Conservation (phyloP, 2,797 vertebrate genomes). For the Artibeus lituratus region DNA sequence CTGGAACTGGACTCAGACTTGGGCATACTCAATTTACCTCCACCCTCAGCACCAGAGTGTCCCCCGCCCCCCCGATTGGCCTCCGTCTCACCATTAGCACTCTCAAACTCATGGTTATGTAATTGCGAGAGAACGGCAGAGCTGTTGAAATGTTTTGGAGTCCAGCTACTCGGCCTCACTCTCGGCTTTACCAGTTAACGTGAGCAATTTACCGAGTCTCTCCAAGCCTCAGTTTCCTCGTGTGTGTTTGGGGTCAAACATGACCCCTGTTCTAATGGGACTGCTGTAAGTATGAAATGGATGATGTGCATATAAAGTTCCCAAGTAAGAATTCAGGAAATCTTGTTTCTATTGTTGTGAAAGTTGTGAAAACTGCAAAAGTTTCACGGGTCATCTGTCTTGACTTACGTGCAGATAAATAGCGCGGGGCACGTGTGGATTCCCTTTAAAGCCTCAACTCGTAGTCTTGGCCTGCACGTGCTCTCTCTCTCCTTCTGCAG, state of each 20-base stretch:
- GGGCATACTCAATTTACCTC: background rate
- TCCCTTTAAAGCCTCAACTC: background rate
- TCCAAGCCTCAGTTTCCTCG: background rate
- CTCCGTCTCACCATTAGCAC: background rate
- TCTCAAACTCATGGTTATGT: background rate
- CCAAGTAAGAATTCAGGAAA: background rate
- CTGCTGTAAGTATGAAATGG: background rate
- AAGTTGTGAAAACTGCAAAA: background rate
- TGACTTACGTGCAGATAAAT: background rate
- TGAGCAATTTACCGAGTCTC: background rate
- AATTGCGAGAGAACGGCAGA: background rate
- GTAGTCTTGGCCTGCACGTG: background rate
- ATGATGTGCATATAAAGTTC: background rate
- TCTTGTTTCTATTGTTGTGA: background rate
- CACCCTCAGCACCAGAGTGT: background rate
- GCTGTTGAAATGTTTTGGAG: background rate
- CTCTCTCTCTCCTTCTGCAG: background rate
- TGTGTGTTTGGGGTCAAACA: background rate
- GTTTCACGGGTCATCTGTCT: background rate
- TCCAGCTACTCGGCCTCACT: background rate
- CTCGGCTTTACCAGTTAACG: background rate
- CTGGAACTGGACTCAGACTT: background rate
- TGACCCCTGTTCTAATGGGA: background rate
- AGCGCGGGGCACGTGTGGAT: background rate
- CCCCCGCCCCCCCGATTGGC: background rate